Evolutionary conservation across 1,140 invertebrate species (phyloP).

Genomic region (Contarinia nasturtii): DNA sequence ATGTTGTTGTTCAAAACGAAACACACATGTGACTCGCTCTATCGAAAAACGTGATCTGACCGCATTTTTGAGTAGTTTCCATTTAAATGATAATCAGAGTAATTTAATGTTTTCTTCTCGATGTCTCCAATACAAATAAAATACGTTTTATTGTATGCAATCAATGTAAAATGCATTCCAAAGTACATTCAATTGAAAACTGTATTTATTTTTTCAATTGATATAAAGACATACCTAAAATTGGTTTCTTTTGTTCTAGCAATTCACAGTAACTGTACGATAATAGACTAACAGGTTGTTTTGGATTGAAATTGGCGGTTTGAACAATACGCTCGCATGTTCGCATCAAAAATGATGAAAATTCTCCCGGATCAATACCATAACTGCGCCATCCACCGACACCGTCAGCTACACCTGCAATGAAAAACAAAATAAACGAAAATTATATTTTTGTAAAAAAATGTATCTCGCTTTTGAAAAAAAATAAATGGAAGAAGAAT

Average conservation of each 20-base stretch:
- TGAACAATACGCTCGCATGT: slow-evolving; percentile 84
- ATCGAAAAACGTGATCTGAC: no score
- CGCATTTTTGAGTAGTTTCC: no score
- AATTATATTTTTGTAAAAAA: no score
- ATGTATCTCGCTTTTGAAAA: no score
- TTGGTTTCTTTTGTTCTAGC: slow-evolving; percentile 75
- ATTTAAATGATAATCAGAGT: no score
- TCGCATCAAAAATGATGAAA: slow-evolving; percentile 81
- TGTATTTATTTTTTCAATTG: not conserved
- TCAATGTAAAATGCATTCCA: no score
- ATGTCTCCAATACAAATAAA: not conserved
- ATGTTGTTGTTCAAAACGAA: no score
- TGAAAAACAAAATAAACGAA: slow-evolving; percentile 9
- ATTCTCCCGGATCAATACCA: slow-evolving; percentile 93
- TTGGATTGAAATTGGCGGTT: slow-evolving; percentile 65
- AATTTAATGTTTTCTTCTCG: no score
- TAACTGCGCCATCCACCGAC: slow-evolving; percentile 95
- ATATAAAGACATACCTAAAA: slow-evolving; percentile 44
- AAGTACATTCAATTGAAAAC: not conserved
- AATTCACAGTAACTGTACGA: slow-evolving; percentile 83
- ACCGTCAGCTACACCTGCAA: slow-evolving; percentile 87
- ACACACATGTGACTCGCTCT: no score
- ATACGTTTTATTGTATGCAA: not conserved
- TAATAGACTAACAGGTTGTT: slow-evolving; percentile 69
- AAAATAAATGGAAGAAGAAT: no score